Conservation (phyloP, 2,888 invertebrate species). For the Mythimna ferrago region DNA sequence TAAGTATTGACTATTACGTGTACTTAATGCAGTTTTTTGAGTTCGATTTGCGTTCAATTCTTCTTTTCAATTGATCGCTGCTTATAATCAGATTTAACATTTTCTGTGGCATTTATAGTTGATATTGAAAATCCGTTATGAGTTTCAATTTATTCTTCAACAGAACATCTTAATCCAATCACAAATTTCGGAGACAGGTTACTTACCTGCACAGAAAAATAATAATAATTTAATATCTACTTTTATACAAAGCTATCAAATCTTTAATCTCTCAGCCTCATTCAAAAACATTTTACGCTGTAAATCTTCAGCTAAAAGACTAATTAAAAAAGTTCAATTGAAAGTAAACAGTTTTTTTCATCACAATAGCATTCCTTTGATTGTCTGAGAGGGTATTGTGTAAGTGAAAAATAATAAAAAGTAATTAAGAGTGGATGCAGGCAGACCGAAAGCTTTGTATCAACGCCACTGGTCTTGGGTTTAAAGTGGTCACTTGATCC, state of each 20-base stretch:
- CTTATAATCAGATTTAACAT: conserved; percentile 10
- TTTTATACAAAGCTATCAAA: conserved; percentile 11
- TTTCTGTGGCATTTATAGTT: neutral
- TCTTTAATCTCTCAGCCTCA: conserved; percentile 14
- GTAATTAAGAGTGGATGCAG: conserved; percentile 53
- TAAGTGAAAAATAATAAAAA: conserved; percentile 64
- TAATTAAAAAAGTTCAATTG: conserved; percentile 61
- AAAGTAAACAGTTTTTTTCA: conserved; percentile 48
- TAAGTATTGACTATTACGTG: neutral
- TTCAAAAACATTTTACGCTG: conserved; percentile 33
- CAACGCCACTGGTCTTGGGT: conserved; percentile 52
- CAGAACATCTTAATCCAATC: neutral
- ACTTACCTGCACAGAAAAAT: neutral
- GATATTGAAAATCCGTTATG: neutral
- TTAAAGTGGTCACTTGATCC: conserved; percentile 65
- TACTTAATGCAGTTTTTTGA: conserved; percentile 5
- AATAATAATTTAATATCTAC: conserved; percentile 12
- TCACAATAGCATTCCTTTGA: conserved; percentile 49
- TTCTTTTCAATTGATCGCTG: no score
- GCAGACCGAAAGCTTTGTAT: conserved; percentile 62
- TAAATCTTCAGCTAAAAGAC: conserved; percentile 45
- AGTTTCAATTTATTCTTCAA: conserved; percentile 1
- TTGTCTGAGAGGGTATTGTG: conserved; percentile 41
- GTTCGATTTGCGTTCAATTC: conserved; percentile 18
- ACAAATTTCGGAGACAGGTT: neutral